phyloP scores from a whole-genome alignment of 2,888 invertebrate genomes.

The Apamea epomidion region DNA sequence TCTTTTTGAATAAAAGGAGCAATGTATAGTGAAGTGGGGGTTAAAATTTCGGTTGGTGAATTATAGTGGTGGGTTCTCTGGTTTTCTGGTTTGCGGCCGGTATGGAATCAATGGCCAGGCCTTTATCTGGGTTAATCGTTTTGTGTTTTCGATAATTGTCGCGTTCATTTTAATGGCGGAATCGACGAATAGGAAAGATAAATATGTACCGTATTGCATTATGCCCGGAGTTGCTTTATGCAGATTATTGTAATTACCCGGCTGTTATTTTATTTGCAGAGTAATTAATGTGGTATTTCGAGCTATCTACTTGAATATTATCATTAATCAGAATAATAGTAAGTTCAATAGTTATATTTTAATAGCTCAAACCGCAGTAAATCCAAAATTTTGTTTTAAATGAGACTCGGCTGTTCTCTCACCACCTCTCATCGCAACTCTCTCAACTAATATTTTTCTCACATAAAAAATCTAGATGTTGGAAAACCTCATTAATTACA shows the following conservation, averaged over 20 bases:
- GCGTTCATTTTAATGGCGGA: conserved; percentile 72
- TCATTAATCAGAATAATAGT: background rate
- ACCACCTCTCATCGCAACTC: too few relatives aligned
- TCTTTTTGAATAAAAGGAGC: conserved; percentile 22
- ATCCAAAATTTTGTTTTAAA: too few relatives aligned
- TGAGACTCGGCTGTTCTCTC: background rate
- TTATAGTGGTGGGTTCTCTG: conserved; percentile 54
- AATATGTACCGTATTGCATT: conserved; percentile 46
- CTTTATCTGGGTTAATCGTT: conserved; percentile 79
- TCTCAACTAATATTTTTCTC: too few relatives aligned
- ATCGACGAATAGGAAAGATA: conserved; percentile 53
- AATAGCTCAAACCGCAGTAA: background rate
- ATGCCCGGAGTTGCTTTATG: conserved; percentile 33
- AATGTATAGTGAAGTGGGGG: conserved; percentile 43
- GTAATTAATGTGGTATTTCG: conserved; percentile 26
- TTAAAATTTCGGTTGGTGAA: conserved; percentile 40
- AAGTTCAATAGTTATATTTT: background rate
- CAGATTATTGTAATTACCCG: conserved; percentile 35
- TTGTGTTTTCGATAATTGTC: conserved; percentile 78
- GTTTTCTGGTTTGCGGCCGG: conserved; percentile 73
- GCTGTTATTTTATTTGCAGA: conserved; percentile 27
- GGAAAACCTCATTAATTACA: background rate
- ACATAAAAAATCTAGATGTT: background rate
- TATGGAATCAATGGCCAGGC: conserved; percentile 70
- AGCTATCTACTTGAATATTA: background rate